A percentile compares a stretch with the other conserved stretches of the same genome.
phyloP scores from a whole-genome alignment of 2,113 vertebrate genomes.

The Neopipo cinnamomea region DNA sequence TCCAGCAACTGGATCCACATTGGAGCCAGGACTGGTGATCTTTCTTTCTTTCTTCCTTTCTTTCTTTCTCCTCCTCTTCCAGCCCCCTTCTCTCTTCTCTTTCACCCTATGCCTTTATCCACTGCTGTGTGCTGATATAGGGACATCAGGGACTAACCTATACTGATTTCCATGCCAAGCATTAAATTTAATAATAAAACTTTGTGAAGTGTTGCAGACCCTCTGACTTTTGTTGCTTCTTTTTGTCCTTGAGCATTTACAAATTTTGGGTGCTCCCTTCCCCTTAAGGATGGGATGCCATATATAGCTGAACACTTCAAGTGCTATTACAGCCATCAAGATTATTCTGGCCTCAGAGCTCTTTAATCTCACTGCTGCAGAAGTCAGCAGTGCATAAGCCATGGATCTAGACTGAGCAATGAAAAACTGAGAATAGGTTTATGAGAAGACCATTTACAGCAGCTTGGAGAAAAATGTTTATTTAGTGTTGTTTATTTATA shows the following conservation, averaged over 20 bases:
- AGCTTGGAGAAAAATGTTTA: background rate
- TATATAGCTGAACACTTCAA: background rate
- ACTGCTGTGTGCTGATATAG: background rate
- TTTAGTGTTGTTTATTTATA: background rate
- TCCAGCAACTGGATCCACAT: background rate
- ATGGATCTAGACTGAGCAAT: background rate
- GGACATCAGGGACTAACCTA: background rate
- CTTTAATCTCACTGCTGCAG: background rate
- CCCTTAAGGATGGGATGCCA: background rate
- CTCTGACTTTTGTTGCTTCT: background rate
- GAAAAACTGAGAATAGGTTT: background rate
- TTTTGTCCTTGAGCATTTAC: background rate
- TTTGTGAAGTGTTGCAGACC: background rate
- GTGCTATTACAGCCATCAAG: background rate
- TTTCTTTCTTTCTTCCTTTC: too few relatives aligned
- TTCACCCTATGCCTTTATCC: background rate
- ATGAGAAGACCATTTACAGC: background rate
- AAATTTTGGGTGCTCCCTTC: background rate
- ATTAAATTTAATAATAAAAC: background rate
- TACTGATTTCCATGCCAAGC: background rate
- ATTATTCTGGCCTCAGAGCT: background rate
- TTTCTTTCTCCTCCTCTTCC: too few relatives aligned
- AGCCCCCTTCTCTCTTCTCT: background rate
- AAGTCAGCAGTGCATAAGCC: background rate
- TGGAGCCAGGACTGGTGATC: background rate